phyloP scores from a whole-genome alignment of 2,888 invertebrate species.

The Nebria brevicollis region DNA sequence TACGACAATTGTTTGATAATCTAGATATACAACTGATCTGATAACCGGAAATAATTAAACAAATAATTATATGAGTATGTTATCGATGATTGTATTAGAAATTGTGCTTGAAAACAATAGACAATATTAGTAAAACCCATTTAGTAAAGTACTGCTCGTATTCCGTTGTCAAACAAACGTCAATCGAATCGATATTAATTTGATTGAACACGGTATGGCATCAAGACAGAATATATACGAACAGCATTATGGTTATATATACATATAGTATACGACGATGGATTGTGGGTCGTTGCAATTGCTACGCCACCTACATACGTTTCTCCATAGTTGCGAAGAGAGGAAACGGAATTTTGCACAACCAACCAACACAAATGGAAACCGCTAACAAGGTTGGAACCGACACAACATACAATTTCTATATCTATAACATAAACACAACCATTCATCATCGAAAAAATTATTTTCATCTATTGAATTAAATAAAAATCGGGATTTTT shows the following conservation, averaged over 20 bases:
- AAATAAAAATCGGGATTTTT: too few species aligned
- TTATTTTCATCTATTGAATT: too few species aligned
- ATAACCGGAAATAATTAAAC: background rate
- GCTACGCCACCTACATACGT: background rate
- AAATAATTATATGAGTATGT: background rate
- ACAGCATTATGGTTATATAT: background rate
- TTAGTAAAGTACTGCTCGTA: background rate
- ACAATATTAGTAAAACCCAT: background rate
- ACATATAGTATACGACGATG: background rate
- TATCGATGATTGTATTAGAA: background rate
- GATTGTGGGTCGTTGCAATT: background rate
- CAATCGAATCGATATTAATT: background rate
- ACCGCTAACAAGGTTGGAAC: background rate
- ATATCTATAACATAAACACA: background rate
- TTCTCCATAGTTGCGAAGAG: background rate
- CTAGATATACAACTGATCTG: background rate
- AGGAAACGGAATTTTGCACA: slow-evolving; percentile 1
- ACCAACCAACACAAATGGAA: background rate
- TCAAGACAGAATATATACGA: background rate
- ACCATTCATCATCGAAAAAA: background rate
- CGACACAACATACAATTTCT: background rate
- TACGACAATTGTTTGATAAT: background rate
- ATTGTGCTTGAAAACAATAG: background rate
- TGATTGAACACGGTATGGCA: background rate
- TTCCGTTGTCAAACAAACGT: background rate